Percentiles rank a stretch among this genome's conserved stretches.
Evolutionary conservation across 2,113 vertebrate species (phyloP).

Genomic region (Atlantisia rogersi): DNA sequence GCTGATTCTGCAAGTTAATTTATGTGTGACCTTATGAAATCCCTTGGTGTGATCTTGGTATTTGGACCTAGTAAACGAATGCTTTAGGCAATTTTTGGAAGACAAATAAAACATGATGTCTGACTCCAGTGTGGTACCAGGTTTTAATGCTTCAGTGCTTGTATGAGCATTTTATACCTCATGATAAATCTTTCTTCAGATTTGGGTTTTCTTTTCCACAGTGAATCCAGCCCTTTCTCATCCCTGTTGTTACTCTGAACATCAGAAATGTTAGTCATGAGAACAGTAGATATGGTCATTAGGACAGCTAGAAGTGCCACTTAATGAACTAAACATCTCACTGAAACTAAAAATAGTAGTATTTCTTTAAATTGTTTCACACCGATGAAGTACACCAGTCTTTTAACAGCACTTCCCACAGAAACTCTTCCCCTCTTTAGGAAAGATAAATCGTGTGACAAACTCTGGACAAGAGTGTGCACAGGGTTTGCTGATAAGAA

Average conservation of each 20-base stretch:
- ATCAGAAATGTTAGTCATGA: background rate
- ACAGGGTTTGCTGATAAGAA: background rate
- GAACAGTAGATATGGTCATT: background rate
- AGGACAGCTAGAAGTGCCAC: background rate
- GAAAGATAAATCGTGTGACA: background rate
- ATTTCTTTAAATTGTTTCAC: constrained; percentile 10
- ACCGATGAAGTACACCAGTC: background rate
- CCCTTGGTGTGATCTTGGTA: background rate
- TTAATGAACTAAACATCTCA: background rate
- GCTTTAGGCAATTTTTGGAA: background rate
- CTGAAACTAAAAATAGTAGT: background rate
- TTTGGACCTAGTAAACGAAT: background rate
- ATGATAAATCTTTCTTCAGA: background rate
- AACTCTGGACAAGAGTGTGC: background rate
- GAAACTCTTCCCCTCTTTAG: background rate
- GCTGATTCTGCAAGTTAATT: background rate
- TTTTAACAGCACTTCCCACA: background rate
- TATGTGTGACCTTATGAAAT: background rate
- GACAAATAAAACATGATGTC: background rate
- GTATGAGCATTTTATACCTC: background rate
- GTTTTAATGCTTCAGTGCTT: background rate
- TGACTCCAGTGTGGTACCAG: background rate
- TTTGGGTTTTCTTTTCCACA: background rate
- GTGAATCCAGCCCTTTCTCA: background rate
- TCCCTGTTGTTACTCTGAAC: background rate